Conservation (phyloP, 2,113 vertebrate genomes). For the pig (Sus scrofa) region DNA sequence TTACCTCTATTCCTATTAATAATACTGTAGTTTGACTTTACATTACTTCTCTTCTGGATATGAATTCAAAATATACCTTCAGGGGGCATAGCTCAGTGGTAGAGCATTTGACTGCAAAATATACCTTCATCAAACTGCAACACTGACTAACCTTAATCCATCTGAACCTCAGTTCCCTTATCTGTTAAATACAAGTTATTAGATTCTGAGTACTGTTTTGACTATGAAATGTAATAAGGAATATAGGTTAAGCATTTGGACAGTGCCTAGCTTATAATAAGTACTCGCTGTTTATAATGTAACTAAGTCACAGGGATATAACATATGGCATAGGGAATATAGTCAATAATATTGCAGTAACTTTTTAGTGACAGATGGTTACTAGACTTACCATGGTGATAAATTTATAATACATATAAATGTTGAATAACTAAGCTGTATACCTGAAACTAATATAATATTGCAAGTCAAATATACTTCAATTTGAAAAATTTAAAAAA, state of each 20-base stretch:
- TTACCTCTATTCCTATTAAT: background rate
- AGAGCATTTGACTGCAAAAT: no score
- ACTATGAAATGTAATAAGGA: background rate
- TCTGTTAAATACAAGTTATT: background rate
- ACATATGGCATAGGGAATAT: background rate
- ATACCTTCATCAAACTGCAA: background rate
- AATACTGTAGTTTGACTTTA: background rate
- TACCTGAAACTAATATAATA: background rate
- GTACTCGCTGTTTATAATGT: background rate
- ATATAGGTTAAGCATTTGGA: background rate
- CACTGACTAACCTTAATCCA: background rate
- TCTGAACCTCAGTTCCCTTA: background rate
- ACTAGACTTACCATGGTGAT: background rate
- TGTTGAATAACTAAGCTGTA: background rate
- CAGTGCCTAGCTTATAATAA: background rate
- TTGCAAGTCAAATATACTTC: background rate
- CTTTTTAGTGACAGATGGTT: background rate
- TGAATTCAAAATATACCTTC: conserved; percentile 2
- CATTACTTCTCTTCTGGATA: background rate
- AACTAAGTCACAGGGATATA: background rate
- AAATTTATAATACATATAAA: background rate
- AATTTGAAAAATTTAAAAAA: background rate
- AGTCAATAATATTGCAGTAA: background rate
- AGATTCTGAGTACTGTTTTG: conserved; percentile 16
- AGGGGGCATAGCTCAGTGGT: no score